Base-by-base conservation (phyloP, 2,113 vertebrate species). In the Oncorhynchus masou region DNA sequence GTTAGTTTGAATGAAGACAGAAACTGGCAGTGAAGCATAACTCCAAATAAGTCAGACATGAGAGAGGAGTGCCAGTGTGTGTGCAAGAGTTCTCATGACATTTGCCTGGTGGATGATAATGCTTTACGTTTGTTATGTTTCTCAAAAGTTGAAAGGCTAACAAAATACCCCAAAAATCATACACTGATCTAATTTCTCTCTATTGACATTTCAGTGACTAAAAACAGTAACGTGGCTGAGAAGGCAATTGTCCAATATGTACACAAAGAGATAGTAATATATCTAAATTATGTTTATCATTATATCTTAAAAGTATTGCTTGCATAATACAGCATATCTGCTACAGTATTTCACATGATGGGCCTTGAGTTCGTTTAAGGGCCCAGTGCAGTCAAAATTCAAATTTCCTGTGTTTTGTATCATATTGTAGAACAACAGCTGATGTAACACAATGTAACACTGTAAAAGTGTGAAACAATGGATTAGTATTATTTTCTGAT, bases 161-260 rank as follows among this genome's bases (percentile, higher is more conserved):
- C 51, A 54, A 12, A 45, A 45, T 12, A 45, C 57, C 19, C n/a
- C 5, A 49, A 13, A 9, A 45, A 22, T 4, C 9, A 70, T 11
- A 24, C 39, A 48, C 5, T 48, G n/a, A 70, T 20, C 39, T 48
- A n/a, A 49, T 19, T 12, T 27, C n/a, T 70, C 34, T 49, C 31
- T 22, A 70, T 22, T 70, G 68, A 70, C 19, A 68, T 68, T 57
- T 11, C 39, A 45, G 9, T 45, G 48, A 68, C 5, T 2, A 68
- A 59, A 12, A 6, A 29, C 16, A 78, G 51, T 45, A 60, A 29
- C 19, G 4, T 19, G 16, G 8, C 31, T 15, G 54, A 51, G n/a
- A 20, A 67, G 79, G 86, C 71, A 84, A 87, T 70, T 72, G 87
- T 91, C 82, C 88, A 86, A 20, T 1, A 59, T 79, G 87, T 85